Percentiles rank a stretch among this genome's conserved stretches.
Evolutionary conservation across 2,797 vertebrate species (phyloP).

Genomic region (Halcyon badia): DNA sequence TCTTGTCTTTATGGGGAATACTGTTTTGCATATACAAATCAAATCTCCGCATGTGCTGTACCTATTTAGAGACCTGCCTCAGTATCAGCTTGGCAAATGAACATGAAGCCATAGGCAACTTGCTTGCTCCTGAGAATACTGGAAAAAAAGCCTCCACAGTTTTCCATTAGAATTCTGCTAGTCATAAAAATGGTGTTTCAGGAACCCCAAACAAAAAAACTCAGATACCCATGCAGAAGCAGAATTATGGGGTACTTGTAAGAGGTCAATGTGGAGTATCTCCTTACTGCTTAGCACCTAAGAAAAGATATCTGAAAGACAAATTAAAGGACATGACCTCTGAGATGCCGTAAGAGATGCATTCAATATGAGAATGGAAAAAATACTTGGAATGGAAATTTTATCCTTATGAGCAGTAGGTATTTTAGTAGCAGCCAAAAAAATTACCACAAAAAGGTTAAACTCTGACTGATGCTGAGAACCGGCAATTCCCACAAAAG

Average conservation of each 20-base stretch:
- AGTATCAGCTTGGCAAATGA: not conserved
- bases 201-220: not conserved
- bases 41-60: not conserved
- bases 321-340: not conserved
- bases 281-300: not conserved
- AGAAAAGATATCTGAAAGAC: not conserved
- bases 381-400: not conserved
- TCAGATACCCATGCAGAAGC: not conserved
- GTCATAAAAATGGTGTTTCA: not conserved
- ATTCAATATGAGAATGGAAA: not conserved
- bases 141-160: not conserved
- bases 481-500: not conserved
- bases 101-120: not conserved
- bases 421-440: not conserved
- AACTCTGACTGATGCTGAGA: not conserved
- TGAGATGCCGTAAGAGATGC: not conserved
- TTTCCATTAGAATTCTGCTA: not conserved
- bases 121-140: not conserved
- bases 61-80: not conserved
- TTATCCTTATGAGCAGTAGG: not conserved
- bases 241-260: not conserved
- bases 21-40: not conserved
- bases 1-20: not conserved
- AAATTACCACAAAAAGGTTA: conserved; percentile 5
- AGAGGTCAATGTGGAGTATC: not conserved